phyloP scores from a whole-genome alignment of 2,888 invertebrate species.

The Eristalis arbustorum region DNA sequence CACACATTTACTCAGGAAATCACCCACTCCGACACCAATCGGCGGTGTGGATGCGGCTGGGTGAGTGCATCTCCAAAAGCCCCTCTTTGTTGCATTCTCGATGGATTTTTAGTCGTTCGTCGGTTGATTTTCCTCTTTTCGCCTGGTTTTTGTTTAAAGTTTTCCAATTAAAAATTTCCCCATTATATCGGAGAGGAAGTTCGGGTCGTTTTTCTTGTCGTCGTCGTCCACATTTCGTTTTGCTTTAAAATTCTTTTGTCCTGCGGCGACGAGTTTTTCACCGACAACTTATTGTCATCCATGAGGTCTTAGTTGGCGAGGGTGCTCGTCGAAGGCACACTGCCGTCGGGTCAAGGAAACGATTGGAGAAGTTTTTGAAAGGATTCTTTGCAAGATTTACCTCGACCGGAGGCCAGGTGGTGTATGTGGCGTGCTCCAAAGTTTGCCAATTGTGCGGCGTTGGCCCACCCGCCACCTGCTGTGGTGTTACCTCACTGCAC shows the following conservation, averaged over 20 bases:
- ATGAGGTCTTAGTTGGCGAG: neutral
- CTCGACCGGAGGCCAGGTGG: neutral
- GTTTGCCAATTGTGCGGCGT: neutral
- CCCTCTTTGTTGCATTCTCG: conserved; percentile 46
- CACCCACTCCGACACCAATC: conserved; percentile 8
- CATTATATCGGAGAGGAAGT: conserved; percentile 2
- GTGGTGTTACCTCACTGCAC: neutral
- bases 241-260: neutral
- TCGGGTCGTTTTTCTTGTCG: neutral
- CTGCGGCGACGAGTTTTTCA: neutral
- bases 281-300: neutral
- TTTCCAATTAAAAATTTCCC: conserved; percentile 61
- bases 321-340: neutral
- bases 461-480: too few relatives aligned
- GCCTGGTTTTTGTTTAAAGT: conserved; percentile 59
- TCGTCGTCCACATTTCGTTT: neutral
- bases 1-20: neutral
- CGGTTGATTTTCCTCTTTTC: conserved; percentile 34
- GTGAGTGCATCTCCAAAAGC: neutral
- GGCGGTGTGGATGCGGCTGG: neutral
- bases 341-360: neutral
- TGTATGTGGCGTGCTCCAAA: neutral
- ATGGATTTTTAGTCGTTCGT: conserved; percentile 16
- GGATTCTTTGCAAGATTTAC: neutral
- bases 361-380: neutral